phyloP scores from a whole-genome alignment of 2,113 vertebrate genomes.

The Xenus cinereus region DNA sequence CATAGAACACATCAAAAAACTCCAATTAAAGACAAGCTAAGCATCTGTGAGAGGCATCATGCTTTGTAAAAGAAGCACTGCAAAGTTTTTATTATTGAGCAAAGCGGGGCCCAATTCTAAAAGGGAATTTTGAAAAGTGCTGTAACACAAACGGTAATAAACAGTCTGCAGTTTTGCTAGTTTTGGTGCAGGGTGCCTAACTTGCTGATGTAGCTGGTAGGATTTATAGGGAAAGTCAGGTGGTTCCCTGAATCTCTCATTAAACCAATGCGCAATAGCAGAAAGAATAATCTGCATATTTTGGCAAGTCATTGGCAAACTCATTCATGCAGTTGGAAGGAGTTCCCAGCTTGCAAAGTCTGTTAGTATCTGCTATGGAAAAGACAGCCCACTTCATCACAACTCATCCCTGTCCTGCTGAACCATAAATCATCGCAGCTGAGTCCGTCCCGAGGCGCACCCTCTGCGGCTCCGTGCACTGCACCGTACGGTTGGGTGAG shows the following conservation, averaged over 20 bases:
- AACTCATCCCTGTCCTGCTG: background rate
- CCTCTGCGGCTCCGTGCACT: rapidly evolving
- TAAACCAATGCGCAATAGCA: background rate
- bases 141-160: background rate
- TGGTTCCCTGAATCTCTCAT: background rate
- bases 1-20: background rate
- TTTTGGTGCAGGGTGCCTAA: background rate
- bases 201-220: background rate
- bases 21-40: background rate
- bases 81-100: background rate
- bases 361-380: background rate
- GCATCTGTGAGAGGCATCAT: background rate
- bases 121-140: background rate
- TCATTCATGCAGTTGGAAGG: background rate
- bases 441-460: rapidly evolving
- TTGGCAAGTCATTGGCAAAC: background rate
- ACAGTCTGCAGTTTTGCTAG: background rate
- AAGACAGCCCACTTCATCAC: background rate
- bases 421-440: background rate
- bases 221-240: background rate
- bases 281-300: background rate
- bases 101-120: background rate
- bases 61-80: background rate
- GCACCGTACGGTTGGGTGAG: background rate
- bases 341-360: background rate